These are phyloP conservation scores for Trachelus troglodyta DNA, from an alignment of 2,888 invertebrate genomes.

Conservation along the genomic window DNA sequence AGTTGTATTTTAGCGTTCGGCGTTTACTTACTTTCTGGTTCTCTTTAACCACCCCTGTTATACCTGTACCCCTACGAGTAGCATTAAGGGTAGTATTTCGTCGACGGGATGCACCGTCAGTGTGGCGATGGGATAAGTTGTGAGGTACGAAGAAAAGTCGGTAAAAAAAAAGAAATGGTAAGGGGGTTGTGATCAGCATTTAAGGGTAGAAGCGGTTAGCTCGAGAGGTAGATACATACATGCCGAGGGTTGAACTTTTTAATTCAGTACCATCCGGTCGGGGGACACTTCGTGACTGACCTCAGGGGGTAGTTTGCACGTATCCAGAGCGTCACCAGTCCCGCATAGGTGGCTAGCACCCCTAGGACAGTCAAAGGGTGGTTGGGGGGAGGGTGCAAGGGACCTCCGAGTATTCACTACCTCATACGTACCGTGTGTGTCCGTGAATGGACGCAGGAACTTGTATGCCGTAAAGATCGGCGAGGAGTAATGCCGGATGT, in stretches of 20 bases:
- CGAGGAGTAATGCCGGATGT: conserved; percentile 24
- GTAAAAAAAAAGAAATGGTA: not conserved
- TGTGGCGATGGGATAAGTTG: not conserved
- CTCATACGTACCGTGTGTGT: not conserved
- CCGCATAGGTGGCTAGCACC: not conserved
- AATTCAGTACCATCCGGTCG: not conserved
- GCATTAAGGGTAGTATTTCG: not conserved
- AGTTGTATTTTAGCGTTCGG: not conserved
- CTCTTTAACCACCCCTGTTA: not conserved
- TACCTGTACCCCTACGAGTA: not conserved
- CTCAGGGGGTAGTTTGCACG: not conserved
- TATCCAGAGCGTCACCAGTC: not conserved
- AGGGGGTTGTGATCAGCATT: not conserved
- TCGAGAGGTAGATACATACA: not conserved
- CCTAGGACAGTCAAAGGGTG: not conserved
- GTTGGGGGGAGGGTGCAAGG: not conserved
- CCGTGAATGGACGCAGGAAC: conserved; percentile 13
- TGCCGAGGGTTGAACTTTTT: not conserved
- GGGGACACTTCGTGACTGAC: not conserved
- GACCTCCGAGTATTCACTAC: not conserved
- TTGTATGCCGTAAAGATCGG: conserved; percentile 12
- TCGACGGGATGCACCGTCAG: not conserved
- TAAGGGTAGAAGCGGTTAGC: not conserved
- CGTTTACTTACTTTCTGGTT: not conserved
- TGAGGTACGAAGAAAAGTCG: not conserved